Evolutionary conservation across 2,113 vertebrate genomes (phyloP).

Genomic region (Rafetus swinhoei): DNA sequence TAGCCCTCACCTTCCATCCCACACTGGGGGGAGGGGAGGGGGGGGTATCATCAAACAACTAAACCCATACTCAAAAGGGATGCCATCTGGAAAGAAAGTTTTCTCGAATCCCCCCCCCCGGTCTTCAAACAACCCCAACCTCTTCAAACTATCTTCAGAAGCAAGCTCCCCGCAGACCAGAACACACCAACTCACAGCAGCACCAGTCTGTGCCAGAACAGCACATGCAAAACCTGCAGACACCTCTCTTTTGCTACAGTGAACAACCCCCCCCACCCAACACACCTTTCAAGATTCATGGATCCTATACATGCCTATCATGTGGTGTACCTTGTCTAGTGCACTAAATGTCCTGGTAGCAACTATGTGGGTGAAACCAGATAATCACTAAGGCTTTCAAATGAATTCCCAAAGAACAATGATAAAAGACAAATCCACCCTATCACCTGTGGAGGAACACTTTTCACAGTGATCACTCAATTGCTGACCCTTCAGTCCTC

Average conservation of each 20-base stretch:
- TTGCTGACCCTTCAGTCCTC: not conserved
- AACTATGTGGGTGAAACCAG: not conserved
- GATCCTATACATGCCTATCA: not conserved
- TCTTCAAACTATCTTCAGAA: not conserved
- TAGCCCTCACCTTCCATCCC: not conserved
- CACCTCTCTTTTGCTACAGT: not conserved
- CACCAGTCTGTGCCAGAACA: not conserved
- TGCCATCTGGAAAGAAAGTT: not conserved
- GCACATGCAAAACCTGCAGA: not conserved
- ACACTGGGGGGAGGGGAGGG: too few species aligned
- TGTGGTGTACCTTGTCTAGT: not conserved
- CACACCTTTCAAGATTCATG: not conserved
- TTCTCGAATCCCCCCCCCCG: not conserved
- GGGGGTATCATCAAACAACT: not conserved
- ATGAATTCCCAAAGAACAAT: not conserved
- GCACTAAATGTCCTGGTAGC: not conserved
- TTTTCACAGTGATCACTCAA: not conserved
- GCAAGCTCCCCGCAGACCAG: not conserved
- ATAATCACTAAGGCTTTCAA: not conserved
- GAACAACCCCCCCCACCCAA: not conserved
- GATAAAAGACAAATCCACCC: not conserved
- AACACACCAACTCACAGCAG: not conserved
- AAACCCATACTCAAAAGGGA: not conserved
- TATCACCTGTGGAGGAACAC: not conserved
- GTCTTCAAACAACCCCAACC: not conserved